phyloP scores from a whole-genome alignment of 2,113 vertebrate species.

The Lethenteron camtschaticum region DNA sequence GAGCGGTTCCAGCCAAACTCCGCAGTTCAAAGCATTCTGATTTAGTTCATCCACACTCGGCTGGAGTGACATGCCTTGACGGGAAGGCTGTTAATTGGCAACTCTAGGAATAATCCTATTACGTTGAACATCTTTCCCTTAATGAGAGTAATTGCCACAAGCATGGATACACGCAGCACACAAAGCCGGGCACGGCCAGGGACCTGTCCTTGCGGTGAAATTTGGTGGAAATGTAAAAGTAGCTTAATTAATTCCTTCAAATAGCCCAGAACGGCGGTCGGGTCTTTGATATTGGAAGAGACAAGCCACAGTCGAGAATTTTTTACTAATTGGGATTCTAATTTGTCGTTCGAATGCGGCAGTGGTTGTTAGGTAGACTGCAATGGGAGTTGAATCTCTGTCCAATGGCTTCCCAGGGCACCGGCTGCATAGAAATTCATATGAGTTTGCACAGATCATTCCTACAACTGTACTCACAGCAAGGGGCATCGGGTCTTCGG shows the following conservation, averaged over 20 bases:
- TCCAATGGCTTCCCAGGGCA: no score
- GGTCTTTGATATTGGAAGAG: conserved; percentile 4
- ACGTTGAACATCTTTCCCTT: conserved; percentile 5
- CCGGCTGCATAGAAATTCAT: no score
- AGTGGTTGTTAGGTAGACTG: background rate
- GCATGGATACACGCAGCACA: background rate
- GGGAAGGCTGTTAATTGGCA: conserved; percentile 4
- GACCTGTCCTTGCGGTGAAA: background rate
- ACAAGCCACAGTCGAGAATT: conserved; percentile 5
- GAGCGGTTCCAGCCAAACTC: conserved; percentile 2
- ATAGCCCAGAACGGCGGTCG: background rate
- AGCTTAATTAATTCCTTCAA: conserved; percentile 5
- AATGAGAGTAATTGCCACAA: conserved; percentile 6
- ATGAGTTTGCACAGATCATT: no score
- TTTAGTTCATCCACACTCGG: background rate
- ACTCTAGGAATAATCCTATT: conserved; percentile 5
- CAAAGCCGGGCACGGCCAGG: background rate
- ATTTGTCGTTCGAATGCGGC: conserved; percentile 5
- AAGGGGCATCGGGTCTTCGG: no score
- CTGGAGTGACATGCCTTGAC: conserved; percentile 3
- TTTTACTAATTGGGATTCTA: conserved; percentile 5
- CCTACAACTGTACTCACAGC: no score
- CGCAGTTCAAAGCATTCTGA: conserved; percentile 4
- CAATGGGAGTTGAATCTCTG: no score
- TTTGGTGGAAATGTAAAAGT: conserved; percentile 4